These are phyloP conservation scores for Acleris cristana DNA, from an alignment of 2,888 invertebrate genomes.

Conservation along the genomic window DNA sequence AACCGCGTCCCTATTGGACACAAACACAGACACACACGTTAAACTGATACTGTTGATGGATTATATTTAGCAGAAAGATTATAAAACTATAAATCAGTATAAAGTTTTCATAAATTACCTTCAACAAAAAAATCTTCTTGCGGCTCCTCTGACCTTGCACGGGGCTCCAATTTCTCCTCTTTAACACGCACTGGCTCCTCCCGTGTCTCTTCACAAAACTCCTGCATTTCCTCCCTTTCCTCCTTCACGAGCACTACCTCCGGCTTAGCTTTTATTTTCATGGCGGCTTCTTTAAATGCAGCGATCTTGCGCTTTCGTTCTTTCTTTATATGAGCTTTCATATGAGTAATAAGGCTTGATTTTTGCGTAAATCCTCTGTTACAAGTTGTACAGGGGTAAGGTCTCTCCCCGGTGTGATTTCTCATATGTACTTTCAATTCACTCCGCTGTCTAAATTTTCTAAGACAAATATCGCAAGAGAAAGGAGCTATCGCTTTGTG, in stretches of 20 bases:
- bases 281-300: neutral
- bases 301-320: neutral
- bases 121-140: too few relatives aligned
- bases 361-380: neutral
- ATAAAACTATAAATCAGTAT: too few relatives aligned
- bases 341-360: neutral
- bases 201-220: neutral
- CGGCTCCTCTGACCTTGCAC: too few relatives aligned
- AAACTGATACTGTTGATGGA: too few relatives aligned
- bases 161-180: neutral
- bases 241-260: slow-evolving; percentile 1
- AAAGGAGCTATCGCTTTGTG: neutral
- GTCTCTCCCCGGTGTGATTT: too few relatives aligned
- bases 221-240: neutral
- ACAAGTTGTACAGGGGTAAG: too few relatives aligned
- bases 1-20: too few relatives aligned
- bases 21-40: too few relatives aligned
- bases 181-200: neutral
- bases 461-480: neutral
- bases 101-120: too few relatives aligned
- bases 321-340: neutral
- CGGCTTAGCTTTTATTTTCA: neutral
- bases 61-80: too few relatives aligned
- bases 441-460: neutral
- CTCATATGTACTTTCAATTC: neutral